These are phyloP conservation scores for Lineus longissimus DNA, from an alignment of 1,140 invertebrate species.

Conservation along the genomic window DNA sequence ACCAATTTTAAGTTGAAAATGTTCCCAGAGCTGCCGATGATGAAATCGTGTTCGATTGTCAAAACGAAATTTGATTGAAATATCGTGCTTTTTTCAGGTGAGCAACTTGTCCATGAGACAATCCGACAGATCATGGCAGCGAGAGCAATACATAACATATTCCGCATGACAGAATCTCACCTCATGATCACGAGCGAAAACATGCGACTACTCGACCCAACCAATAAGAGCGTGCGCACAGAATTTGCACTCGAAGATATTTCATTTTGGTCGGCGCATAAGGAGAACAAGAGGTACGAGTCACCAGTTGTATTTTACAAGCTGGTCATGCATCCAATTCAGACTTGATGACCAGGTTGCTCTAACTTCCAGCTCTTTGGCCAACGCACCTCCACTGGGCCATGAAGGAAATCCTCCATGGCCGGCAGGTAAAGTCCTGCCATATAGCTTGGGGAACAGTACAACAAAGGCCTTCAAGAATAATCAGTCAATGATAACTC, in stretches of 20 bases:
- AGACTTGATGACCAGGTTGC: too few relatives aligned
- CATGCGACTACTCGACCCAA: conserved; percentile 53
- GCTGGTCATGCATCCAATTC: not conserved
- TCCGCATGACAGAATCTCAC: conserved; percentile 55
- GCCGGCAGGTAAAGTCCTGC: too few relatives aligned
- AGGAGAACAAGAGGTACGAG: conserved; percentile 55
- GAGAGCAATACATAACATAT: conserved; percentile 57
- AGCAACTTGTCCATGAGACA: conserved; percentile 53
- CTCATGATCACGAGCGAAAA: conserved; percentile 51
- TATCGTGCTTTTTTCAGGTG: conserved; percentile 37
- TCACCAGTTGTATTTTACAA: too few relatives aligned
- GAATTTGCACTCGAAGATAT: conserved; percentile 53
- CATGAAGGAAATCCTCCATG: too few relatives aligned
- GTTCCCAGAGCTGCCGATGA: too few relatives aligned
- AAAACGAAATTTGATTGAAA: not conserved
- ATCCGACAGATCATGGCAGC: conserved; percentile 57
- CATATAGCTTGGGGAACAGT: too few relatives aligned
- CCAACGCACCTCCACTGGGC: too few relatives aligned
- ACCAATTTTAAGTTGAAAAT: too few relatives aligned
- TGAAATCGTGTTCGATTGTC: too few relatives aligned
- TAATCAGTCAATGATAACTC: too few relatives aligned
- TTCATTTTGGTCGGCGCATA: conserved; percentile 56
- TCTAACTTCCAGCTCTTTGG: too few relatives aligned
- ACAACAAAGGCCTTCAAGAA: too few relatives aligned
- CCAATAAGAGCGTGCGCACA: conserved; percentile 44